phyloP scores from a whole-genome alignment of 2,888 invertebrate species.

The Drosophila pseudotalamancana region DNA sequence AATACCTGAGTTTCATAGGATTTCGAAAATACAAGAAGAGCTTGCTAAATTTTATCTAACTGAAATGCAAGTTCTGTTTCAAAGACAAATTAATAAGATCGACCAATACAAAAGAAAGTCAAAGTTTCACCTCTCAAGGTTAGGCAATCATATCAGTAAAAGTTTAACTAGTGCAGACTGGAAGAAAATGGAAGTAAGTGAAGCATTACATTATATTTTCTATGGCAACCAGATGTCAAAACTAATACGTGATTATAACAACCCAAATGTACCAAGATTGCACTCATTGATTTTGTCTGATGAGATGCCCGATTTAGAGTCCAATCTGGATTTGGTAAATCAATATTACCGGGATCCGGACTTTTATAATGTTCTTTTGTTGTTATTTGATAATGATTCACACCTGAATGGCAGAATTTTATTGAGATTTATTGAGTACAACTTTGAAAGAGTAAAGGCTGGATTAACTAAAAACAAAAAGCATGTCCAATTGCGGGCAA shows the following conservation, averaged over 20 bases:
- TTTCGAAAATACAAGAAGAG: background rate
- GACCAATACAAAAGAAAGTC: background rate
- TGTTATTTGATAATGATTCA: background rate
- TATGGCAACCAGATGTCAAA: background rate
- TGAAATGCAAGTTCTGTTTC: constrained; percentile 9
- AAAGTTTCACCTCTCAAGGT: no score
- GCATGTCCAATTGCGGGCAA: background rate
- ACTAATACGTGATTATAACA: background rate
- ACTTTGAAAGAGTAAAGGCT: constrained; percentile 4
- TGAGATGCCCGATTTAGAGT: background rate
- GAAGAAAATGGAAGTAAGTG: background rate
- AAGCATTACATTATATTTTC: background rate
- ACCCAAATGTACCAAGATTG: background rate
- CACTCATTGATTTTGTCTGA: constrained; percentile 8
- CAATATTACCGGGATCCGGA: constrained; percentile 25
- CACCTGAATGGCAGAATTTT: background rate
- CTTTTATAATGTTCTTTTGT: constrained; percentile 28
- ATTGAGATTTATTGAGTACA: constrained; percentile 14
- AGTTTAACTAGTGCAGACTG: background rate
- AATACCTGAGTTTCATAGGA: background rate
- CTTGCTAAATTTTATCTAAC: constrained; percentile 8
- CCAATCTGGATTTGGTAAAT: constrained; percentile 1
- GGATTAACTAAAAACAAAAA: constrained; percentile 5
- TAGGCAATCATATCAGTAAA: background rate
- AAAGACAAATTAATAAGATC: background rate